Evolutionary conservation across 2,113 vertebrate species (phyloP), one percentile per base, ranked within the genome.

Genomic region (Callopanchax toddi): DNA sequence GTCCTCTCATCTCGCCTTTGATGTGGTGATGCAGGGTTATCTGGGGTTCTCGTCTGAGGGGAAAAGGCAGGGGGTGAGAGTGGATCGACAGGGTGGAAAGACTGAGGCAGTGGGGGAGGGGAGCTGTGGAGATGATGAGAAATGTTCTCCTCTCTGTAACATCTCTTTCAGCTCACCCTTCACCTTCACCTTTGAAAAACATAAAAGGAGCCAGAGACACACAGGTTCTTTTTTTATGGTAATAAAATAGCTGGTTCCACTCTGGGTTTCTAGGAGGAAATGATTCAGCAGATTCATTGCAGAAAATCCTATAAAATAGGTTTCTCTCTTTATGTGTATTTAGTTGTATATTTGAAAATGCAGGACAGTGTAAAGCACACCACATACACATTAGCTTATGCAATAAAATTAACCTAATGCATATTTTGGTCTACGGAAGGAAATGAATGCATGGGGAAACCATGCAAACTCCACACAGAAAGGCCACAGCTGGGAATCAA

Each of bases 21-120:
- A 91, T 86, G 85, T 86, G 77, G 48, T 61, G 75, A 87, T 75
- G 65, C 37, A 6, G 62, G 85, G 87, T 81, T 88, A 86, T 89
- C 85, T 85, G 42, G 67, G 78, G 79, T 86, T 78, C 68, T 79
- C 13, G 60, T 81, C 71, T 57, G 17, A 60, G 60, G 63, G 72
- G 75, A 60, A 39, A 52, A 56, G 72, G 74, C 56, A 62, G 56
- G 61, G 72, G 71, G 26, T 23, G 54, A 67, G 63, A 8, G 5
- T 32, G 40, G 75, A 66, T 36, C 1, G 55, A 71, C 36, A 22
- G 32, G 23, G 39, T 43, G 26, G 43, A 22, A 20, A 58, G 40
- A 60, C 21, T 22, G n/a, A 10, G 34, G 46, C 53, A 20, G 46
- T 11, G 12, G 8, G 9, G 45, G 18, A 17, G 52, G 37, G 58